These are phyloP conservation scores for Erythrolamprus reginae DNA, from an alignment of 2,113 vertebrate genomes.

Conservation along the genomic window DNA sequence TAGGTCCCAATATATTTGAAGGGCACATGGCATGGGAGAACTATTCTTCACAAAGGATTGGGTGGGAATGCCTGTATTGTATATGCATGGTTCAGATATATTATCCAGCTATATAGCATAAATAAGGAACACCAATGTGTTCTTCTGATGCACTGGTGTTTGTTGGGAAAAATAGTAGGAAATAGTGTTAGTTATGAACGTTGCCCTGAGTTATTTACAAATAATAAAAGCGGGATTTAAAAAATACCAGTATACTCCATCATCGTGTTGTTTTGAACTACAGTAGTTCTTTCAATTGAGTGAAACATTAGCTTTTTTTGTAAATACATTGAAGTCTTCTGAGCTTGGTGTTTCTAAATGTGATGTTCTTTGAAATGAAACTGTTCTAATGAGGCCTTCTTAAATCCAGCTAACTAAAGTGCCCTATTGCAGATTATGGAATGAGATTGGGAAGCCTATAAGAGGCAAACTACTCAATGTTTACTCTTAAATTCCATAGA, in stretches of 20 bases:
- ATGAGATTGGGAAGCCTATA: not conserved
- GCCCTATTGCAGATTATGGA: not conserved
- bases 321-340: not conserved
- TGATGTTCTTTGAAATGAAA: not conserved
- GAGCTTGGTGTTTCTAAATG: not conserved
- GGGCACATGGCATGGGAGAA: not conserved
- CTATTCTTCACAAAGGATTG: not conserved
- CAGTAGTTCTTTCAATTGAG: not conserved
- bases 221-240: not conserved
- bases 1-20: not conserved
- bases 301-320: not conserved
- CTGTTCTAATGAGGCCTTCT: not conserved
- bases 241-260: not conserved
- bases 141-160: not conserved
- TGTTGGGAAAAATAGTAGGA: not conserved
- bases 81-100: not conserved
- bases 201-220: not conserved
- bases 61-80: not conserved
- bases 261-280: not conserved
- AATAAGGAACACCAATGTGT: not conserved
- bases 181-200: not conserved
- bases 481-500: not conserved
- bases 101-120: no score
- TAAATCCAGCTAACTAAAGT: not conserved
- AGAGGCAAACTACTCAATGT: not conserved